phyloP scores from a whole-genome alignment of 1,140 invertebrate genomes.

The Heterodera schachtii region DNA sequence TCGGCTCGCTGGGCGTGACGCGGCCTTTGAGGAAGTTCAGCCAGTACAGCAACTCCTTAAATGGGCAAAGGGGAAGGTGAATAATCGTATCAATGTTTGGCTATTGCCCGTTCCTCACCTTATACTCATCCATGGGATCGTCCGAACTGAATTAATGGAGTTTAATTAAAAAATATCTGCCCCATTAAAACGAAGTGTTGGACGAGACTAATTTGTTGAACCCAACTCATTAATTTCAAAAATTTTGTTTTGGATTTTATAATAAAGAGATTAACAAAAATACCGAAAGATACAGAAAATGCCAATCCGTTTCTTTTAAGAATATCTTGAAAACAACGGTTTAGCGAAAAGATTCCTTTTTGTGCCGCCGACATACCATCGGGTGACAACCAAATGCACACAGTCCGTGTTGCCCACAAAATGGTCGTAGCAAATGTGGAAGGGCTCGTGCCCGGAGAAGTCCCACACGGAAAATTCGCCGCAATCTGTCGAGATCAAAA shows the following conservation, averaged over 20 bases:
- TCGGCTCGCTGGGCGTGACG: conserved; percentile 73
- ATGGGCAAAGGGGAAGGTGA: too few species aligned
- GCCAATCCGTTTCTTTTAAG: background rate
- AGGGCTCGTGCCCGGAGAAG: conserved; percentile 80
- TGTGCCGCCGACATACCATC: background rate
- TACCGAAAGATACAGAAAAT: background rate
- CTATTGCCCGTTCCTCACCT: conserved; percentile 1
- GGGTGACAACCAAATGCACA: conserved; percentile 75
- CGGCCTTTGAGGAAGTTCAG: conserved; percentile 78
- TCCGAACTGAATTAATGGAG: conserved; percentile 65
- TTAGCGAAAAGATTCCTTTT: background rate
- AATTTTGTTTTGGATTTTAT: too few species aligned
- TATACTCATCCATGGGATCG: conserved; percentile 74
- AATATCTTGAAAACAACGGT: background rate
- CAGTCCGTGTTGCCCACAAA: conserved; percentile 75
- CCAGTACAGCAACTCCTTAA: conserved; percentile 77
- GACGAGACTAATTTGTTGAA: too few species aligned
- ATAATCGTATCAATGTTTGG: background rate
- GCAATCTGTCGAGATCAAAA: conserved; percentile 66
- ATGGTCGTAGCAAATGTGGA: conserved; percentile 79
- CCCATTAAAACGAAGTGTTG: too few species aligned
- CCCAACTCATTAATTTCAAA: too few species aligned
- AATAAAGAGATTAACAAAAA: too few species aligned
- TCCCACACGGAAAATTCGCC: conserved; percentile 79
- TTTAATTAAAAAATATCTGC: too few species aligned